Conservation (phyloP, 2,797 vertebrate species). For the Atherinosoma microstoma region DNA sequence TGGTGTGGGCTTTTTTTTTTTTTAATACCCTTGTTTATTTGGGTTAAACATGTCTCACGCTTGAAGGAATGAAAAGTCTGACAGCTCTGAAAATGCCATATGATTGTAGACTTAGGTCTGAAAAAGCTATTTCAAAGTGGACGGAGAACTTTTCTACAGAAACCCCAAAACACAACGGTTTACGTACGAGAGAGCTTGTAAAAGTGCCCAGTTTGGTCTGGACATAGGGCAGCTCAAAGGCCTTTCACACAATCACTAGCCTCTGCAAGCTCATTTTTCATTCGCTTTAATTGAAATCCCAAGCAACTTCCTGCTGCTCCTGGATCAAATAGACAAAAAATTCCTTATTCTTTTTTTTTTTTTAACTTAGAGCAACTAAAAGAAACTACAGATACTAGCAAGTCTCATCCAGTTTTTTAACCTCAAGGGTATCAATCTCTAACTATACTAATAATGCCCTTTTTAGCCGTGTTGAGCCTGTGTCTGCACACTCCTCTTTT, state of each 20-base stretch:
- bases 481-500: slow-evolving; percentile 16
- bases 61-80: background rate
- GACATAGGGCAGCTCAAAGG: background rate
- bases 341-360: background rate
- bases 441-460: background rate
- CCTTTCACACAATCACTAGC: slow-evolving; percentile 1
- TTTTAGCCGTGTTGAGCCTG: background rate
- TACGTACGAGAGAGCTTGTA: background rate
- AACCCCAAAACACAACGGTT: slow-evolving; percentile 3
- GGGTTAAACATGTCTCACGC: background rate
- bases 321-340: background rate
- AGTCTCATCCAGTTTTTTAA: background rate
- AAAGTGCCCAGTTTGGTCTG: background rate
- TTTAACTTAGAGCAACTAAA: slow-evolving; percentile 5
- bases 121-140: background rate
- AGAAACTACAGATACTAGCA: background rate
- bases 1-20: slow-evolving; percentile 6
- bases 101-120: background rate
- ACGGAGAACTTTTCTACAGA: background rate
- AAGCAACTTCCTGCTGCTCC: background rate
- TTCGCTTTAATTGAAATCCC: slow-evolving; percentile 10
- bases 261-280: slow-evolving; percentile 11
- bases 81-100: background rate
- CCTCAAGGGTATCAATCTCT: background rate
- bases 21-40: slow-evolving; percentile 11